Percentiles rank a stretch among this genome's conserved stretches.
Evolutionary conservation across 2,797 vertebrate genomes (phyloP).

Genomic region (Leptatherina wallacei): DNA sequence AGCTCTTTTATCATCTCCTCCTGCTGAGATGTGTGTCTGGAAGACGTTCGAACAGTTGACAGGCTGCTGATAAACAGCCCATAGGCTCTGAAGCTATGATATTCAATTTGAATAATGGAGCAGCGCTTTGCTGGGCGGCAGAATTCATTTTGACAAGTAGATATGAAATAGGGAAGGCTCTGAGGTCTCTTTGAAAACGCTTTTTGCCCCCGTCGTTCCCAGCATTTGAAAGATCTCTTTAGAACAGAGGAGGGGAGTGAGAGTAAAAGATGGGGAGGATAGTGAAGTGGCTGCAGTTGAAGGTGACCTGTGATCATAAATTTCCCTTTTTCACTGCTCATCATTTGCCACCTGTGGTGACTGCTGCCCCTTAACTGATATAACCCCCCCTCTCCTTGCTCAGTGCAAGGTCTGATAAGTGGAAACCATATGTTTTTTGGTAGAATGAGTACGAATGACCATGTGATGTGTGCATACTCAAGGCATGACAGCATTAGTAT

Average conservation of each 20-base stretch:
- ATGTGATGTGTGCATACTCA: slow-evolving; percentile 27
- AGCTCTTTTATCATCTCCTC: slow-evolving; percentile 35
- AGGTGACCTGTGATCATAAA: slow-evolving; percentile 52
- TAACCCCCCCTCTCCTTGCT: slow-evolving; percentile 11
- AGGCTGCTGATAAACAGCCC: slow-evolving; percentile 68
- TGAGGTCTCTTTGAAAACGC: slow-evolving; percentile 53
- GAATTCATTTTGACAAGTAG: slow-evolving; percentile 70
- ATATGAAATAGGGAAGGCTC: slow-evolving; percentile 56
- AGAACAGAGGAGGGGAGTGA: slow-evolving; percentile 26
- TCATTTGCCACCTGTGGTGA: slow-evolving; percentile 52
- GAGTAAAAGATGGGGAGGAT: slow-evolving; percentile 10
- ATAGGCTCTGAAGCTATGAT: slow-evolving; percentile 62
- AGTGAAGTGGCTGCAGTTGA: slow-evolving; percentile 33
- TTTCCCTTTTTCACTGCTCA: slow-evolving; percentile 52
- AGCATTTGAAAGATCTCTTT: slow-evolving; percentile 50
- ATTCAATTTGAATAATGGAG: slow-evolving; percentile 77
- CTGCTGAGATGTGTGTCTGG: slow-evolving; percentile 44
- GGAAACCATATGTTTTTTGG: neutral
- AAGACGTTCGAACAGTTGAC: slow-evolving; percentile 59
- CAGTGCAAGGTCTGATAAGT: slow-evolving; percentile 18
- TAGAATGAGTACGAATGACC: slow-evolving; percentile 23
- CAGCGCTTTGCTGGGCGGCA: slow-evolving; percentile 46
- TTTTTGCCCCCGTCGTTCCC: slow-evolving; percentile 38
- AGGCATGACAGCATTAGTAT: slow-evolving; percentile 53
- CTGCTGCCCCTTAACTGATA: slow-evolving; percentile 18